Evolutionary conservation across 64 coral and sea anemone genomes (phyloP).

Genomic region (Orbicella faveolata): DNA sequence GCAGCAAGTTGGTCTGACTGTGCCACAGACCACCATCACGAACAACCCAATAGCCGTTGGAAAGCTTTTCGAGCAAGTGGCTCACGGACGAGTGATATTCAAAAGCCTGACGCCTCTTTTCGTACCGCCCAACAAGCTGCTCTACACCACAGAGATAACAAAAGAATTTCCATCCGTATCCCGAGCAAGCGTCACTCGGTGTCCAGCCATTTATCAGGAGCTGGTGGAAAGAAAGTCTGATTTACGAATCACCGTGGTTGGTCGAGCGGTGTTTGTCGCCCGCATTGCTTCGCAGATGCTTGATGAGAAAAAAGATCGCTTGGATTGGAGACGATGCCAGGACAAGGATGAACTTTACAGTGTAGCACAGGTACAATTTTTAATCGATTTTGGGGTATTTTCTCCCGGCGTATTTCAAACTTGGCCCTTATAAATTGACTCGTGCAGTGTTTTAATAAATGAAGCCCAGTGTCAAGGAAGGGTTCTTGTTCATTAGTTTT

Average conservation of each 20-base stretch:
- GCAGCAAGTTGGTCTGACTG: conserved; percentile 44
- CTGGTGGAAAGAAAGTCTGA: conserved; percentile 23
- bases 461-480: no score
- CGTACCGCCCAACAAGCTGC: conserved; percentile 7
- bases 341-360: neutral
- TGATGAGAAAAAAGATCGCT: neutral
- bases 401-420: no score
- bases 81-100: conserved; percentile 25
- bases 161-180: neutral
- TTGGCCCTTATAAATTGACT: no score
- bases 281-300: conserved; percentile 16
- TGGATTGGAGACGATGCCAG: conserved; percentile 5
- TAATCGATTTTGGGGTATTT: no score
- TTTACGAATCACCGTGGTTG: conserved; percentile 36
- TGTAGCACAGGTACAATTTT: neutral
- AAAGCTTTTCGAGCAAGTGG: conserved; percentile 7
- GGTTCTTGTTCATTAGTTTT: neutral
- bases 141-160: conserved; percentile 34
- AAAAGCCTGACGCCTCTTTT: conserved; percentile 32
- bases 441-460: no score
- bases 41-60: conserved; percentile 34
- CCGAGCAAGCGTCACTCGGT: neutral
- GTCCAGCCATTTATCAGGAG: conserved; percentile 47
- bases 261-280: neutral
- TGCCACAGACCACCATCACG: conserved; percentile 44